Conservation (phyloP, 92 coral and sea anemone genomes). For the Bergia puertoricense region DNA sequence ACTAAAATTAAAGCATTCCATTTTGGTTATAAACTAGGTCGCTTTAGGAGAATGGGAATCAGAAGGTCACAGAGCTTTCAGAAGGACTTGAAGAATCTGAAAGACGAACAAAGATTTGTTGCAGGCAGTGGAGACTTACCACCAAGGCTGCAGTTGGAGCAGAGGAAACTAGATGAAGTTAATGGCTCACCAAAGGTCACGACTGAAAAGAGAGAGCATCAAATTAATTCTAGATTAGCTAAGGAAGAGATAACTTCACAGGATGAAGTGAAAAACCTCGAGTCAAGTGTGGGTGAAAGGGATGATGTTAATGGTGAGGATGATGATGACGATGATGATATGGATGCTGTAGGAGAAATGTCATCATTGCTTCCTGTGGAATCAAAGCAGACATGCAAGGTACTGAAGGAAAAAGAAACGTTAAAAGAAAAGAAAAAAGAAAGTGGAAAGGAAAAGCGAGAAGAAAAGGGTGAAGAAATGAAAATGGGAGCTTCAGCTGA, state of each 20-base stretch:
- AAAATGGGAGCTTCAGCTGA: background rate
- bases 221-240: background rate
- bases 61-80: conserved; percentile 69
- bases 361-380: conserved; percentile 29
- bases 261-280: background rate
- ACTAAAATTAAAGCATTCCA: background rate
- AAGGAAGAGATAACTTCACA: background rate
- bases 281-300: background rate
- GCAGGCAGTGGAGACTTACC: background rate
- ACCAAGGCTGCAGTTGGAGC: background rate
- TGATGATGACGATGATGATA: conserved; percentile 4
- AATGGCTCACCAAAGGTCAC: background rate
- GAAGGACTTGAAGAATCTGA: conserved; percentile 22
- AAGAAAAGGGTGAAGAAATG: background rate
- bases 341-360: conserved; percentile 21
- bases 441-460: background rate
- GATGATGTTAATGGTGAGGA: background rate
- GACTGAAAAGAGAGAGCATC: background rate
- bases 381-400: conserved; percentile 4
- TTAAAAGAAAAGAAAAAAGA: background rate
- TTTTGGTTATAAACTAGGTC: conserved; percentile 1
- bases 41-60: conserved; percentile 49
- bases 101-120: background rate
- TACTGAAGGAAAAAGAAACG: background rate
- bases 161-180: background rate